Percentiles rank a stretch among this genome's conserved stretches.
Evolutionary conservation across 2,797 vertebrate species (phyloP).

Genomic region (Trematomus bernacchii): DNA sequence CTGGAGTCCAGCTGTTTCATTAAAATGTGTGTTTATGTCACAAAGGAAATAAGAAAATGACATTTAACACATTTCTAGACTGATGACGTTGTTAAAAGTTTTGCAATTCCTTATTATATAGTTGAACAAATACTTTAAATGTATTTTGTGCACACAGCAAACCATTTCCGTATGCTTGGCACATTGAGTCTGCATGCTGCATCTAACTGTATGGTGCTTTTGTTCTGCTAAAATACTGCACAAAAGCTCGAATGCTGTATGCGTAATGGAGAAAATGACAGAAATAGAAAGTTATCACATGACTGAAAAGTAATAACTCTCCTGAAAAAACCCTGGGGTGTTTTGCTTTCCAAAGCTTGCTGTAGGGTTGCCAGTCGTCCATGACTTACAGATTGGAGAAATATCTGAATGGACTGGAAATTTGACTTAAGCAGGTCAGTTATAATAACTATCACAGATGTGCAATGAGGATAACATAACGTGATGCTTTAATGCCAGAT

Average conservation of each 20-base stretch:
- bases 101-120: conserved; percentile 21
- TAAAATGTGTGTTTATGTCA: conserved; percentile 28
- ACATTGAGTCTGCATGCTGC: not conserved
- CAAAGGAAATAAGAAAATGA: conserved; percentile 2
- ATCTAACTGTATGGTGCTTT: conserved; percentile 43
- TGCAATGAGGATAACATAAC: conserved; percentile 40
- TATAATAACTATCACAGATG: conserved; percentile 70
- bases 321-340: conserved; percentile 2
- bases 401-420: conserved; percentile 61
- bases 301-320: conserved; percentile 56
- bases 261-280: conserved; percentile 64
- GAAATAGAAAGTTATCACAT: conserved; percentile 60
- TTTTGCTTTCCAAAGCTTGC: conserved; percentile 64
- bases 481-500: conserved; percentile 24
- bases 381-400: conserved; percentile 57
- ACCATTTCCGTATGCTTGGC: not conserved
- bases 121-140: conserved; percentile 15
- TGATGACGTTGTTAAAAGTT: conserved; percentile 37
- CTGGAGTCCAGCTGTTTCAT: conserved; percentile 17
- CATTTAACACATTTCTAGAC: conserved; percentile 12
- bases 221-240: conserved; percentile 33
- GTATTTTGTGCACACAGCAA: conserved; percentile 16
- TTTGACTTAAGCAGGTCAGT: conserved; percentile 36
- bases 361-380: conserved; percentile 41
- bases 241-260: conserved; percentile 37